These are phyloP conservation scores for Ectemnius lituratus DNA, from an alignment of 2,888 invertebrate species.

Conservation along the genomic window DNA sequence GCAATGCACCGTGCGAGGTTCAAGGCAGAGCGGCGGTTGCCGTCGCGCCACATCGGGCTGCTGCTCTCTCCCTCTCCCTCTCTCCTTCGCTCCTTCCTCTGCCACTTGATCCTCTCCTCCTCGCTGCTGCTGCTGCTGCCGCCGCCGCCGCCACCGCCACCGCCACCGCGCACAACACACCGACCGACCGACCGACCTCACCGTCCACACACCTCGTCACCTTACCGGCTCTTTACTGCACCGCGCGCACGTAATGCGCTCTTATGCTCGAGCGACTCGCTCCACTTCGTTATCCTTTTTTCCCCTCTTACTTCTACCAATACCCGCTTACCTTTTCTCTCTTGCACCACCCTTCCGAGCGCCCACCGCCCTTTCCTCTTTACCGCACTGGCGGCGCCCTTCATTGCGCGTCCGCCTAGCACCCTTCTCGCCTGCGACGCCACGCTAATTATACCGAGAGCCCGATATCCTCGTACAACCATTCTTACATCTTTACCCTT, in stretches of 20 bases:
- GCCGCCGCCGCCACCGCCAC: too few species aligned
- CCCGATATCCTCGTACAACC: not conserved
- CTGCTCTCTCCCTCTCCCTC: conserved; percentile 38
- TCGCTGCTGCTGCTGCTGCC: not conserved
- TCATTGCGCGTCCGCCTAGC: not conserved
- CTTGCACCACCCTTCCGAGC: conserved; percentile 21
- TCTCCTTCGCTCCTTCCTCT: conserved; percentile 35
- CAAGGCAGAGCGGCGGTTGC: conserved; percentile 77
- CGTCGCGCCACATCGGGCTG: conserved; percentile 62
- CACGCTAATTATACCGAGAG: not conserved
- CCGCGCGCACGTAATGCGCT: conserved; percentile 23
- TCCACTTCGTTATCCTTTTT: conserved; percentile 5
- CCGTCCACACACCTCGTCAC: conserved; percentile 34
- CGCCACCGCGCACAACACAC: conserved; percentile 35
- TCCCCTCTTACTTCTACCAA: conserved; percentile 17
- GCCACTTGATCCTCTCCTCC: conserved; percentile 19
- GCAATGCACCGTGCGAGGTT: conserved; percentile 78
- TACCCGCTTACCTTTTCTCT: too few species aligned
- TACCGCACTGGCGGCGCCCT: not conserved
- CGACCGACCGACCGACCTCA: conserved; percentile 27
- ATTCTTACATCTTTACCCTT: not conserved
- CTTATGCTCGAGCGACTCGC: conserved; percentile 4
- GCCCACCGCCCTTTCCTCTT: conserved; percentile 26
- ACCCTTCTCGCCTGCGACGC: not conserved
- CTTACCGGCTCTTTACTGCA: conserved; percentile 18